Evolutionary conservation across 2,113 vertebrate species (phyloP).

Genomic region (Brienomyrus longianalis): DNA sequence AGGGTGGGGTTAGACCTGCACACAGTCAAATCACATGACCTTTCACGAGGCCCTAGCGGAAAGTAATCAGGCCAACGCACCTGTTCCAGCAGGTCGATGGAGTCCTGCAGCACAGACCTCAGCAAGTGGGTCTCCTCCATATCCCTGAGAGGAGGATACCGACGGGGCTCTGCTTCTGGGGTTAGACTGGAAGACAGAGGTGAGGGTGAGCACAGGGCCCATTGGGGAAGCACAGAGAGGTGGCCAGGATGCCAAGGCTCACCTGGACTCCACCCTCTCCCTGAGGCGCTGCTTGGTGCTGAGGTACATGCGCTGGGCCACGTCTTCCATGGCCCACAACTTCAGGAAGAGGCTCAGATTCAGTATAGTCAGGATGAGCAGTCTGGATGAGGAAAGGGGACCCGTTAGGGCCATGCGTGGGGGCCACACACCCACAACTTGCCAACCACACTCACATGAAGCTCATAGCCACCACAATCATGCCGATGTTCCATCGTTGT

Average conservation of each 20-base stretch:
- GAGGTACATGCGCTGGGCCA: constrained; percentile 76
- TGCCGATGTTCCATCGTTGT: constrained; percentile 42
- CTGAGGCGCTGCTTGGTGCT: constrained; percentile 58
- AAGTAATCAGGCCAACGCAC: constrained; percentile 45
- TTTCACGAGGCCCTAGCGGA: not conserved
- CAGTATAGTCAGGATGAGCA: constrained; percentile 79
- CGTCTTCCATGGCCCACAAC: constrained; percentile 85
- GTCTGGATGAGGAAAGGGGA: constrained; percentile 51
- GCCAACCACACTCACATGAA: constrained; percentile 53
- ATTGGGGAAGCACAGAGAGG: not conserved
- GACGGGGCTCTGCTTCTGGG: constrained; percentile 41
- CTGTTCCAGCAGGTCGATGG: constrained; percentile 85
- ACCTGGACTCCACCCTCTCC: constrained; percentile 54
- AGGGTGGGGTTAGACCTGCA: constrained; percentile 21
- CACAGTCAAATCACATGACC: not conserved
- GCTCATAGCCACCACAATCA: constrained; percentile 57
- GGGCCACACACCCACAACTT: not conserved
- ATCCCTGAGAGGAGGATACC: constrained; percentile 24
- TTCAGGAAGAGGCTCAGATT: constrained; percentile 87
- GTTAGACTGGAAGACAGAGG: constrained; percentile 35
- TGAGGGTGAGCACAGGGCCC: not conserved
- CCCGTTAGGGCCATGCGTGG: not conserved
- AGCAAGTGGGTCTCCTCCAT: constrained; percentile 54
- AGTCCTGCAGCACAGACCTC: constrained; percentile 81
- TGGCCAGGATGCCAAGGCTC: not conserved